Conservation (phyloP, 2,888 invertebrate species). For the Deladenus siricidicola region DNA sequence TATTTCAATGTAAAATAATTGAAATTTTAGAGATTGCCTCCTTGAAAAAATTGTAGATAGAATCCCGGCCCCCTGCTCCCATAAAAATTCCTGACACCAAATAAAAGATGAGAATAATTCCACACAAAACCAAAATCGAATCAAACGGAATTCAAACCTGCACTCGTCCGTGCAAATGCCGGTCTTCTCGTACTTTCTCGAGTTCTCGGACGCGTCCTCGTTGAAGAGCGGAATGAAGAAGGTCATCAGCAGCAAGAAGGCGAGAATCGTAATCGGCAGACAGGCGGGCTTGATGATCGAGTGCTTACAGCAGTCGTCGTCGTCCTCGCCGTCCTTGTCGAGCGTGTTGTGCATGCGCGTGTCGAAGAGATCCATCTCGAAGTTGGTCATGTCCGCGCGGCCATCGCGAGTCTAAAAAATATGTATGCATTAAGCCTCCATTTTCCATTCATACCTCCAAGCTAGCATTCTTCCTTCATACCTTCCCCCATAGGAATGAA, state of each 20-base stretch:
- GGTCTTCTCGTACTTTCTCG: conserved; percentile 21
- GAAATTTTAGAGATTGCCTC: too few species aligned
- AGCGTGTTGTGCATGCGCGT: conserved; percentile 35
- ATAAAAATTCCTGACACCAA: background rate
- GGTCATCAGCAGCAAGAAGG: conserved; percentile 68
- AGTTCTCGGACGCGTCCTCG: conserved; percentile 23
- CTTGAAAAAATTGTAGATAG: too few species aligned
- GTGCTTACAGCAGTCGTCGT: conserved; percentile 37
- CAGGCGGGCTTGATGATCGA: conserved; percentile 64
- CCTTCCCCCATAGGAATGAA: too few species aligned
- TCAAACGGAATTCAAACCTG: conserved; percentile 12
- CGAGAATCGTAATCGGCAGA: conserved; percentile 72
- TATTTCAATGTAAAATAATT: too few species aligned
- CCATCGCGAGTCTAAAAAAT: conserved; percentile 47
- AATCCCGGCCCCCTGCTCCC: too few species aligned
- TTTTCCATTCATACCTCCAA: too few species aligned
- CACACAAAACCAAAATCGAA: background rate
- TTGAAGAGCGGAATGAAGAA: conserved; percentile 42
- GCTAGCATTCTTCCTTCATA: too few species aligned
- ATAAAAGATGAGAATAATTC: background rate
- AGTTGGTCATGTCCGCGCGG: conserved; percentile 50
- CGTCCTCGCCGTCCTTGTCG: conserved; percentile 28
- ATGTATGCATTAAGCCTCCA: too few species aligned
- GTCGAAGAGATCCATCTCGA: conserved; percentile 48
- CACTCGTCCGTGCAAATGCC: conserved; percentile 26